phyloP scores from a whole-genome alignment of 2,888 invertebrate genomes.

The Brassicogethes aeneus region DNA sequence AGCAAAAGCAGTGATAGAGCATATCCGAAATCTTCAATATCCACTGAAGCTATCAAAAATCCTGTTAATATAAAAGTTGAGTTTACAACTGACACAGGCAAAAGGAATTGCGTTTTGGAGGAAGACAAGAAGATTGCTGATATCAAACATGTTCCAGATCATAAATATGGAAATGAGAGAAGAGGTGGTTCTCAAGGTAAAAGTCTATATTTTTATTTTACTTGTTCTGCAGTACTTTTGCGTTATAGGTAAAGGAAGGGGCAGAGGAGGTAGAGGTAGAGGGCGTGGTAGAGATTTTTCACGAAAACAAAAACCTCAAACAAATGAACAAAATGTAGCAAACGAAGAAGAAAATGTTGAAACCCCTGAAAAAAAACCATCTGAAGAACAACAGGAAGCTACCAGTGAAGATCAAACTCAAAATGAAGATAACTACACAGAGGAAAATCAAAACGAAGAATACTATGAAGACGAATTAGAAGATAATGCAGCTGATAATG shows the following conservation, averaged over 20 bases:
- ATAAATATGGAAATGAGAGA: conserved; percentile 5
- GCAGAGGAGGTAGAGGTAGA: conserved; percentile 8
- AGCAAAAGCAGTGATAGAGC: conserved; percentile 8
- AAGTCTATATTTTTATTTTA: too few relatives aligned
- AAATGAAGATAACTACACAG: too few relatives aligned
- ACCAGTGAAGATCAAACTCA: not conserved
- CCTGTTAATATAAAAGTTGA: conserved; percentile 28
- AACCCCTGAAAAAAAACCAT: conserved; percentile 3
- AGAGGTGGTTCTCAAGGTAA: conserved; percentile 7
- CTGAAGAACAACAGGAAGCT: conserved; percentile 2
- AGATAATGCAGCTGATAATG: not conserved
- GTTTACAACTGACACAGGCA: conserved; percentile 25
- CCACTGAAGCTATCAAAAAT: conserved; percentile 12
- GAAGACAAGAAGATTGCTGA: conserved; percentile 18
- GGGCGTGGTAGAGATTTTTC: conserved; percentile 1
- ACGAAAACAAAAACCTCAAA: not conserved
- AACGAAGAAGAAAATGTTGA: conserved; percentile 6
- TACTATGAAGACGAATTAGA: too few relatives aligned
- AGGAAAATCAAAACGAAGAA: not conserved
- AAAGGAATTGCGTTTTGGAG: conserved; percentile 25
- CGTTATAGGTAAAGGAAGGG: conserved; percentile 3
- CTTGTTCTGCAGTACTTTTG: conserved; percentile 1
- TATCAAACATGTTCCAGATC: conserved; percentile 20
- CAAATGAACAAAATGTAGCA: conserved; percentile 4
- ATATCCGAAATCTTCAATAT: conserved; percentile 3